Conservation (phyloP, 2,113 vertebrate species). For the Cinclus cinclus region DNA sequence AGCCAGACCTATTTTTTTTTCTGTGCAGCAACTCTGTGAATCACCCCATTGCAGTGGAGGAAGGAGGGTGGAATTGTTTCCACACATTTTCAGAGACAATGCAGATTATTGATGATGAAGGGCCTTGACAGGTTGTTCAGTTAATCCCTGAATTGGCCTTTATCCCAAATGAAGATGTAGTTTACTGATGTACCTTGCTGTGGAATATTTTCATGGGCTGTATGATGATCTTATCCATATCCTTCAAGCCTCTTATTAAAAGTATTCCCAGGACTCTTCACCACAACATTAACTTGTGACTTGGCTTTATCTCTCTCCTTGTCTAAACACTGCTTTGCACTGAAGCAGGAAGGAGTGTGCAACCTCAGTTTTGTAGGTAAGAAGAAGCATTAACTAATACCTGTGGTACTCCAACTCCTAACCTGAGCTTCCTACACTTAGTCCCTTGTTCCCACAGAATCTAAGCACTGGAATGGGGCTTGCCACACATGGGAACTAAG, state of each 20-base stretch:
- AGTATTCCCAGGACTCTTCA: background rate
- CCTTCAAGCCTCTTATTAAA: background rate
- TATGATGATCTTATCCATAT: background rate
- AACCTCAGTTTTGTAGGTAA: background rate
- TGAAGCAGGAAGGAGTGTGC: background rate
- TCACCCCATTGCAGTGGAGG: background rate
- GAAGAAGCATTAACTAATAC: background rate
- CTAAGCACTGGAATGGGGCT: background rate
- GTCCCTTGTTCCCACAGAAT: background rate
- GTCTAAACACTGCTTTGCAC: background rate
- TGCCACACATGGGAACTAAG: background rate
- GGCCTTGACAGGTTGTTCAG: background rate
- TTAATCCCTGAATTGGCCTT: conserved; percentile 5
- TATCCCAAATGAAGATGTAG: background rate
- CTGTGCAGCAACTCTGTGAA: background rate
- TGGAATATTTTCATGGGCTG: background rate
- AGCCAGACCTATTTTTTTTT: background rate
- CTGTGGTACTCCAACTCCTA: background rate
- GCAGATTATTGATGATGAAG: background rate
- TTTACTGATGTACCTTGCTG: background rate
- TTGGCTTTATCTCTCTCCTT: background rate
- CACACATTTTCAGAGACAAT: conserved; percentile 2
- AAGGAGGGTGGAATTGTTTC: background rate
- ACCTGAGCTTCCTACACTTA: background rate
- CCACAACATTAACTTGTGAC: background rate